A percentile compares a stretch with the other conserved stretches of the same genome.
Evolutionary conservation across 2,888 invertebrate species (phyloP).

Genomic region (Tetrapedia diversipes): DNA sequence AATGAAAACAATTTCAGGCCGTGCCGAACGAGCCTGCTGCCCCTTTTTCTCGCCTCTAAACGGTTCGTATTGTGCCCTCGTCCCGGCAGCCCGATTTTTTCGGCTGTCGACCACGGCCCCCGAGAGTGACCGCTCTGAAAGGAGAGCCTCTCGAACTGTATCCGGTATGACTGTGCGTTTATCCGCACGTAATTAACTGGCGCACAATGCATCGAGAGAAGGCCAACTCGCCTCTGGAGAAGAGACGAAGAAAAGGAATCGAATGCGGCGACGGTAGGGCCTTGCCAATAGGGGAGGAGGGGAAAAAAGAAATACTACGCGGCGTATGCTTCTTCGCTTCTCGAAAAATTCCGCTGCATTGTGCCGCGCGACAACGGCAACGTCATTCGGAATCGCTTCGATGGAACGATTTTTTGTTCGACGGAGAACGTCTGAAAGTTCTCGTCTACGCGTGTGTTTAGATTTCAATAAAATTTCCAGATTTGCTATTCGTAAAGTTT

Average conservation of each 20-base stretch:
- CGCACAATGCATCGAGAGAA: conserved; percentile 78
- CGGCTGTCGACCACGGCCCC: conserved; percentile 25
- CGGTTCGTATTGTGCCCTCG: conserved; percentile 75
- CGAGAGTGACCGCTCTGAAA: conserved; percentile 32
- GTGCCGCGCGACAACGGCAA: conserved; percentile 47
- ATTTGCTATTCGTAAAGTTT: too few species aligned
- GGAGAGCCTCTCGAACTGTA: conserved; percentile 59
- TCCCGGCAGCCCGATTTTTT: conserved; percentile 44
- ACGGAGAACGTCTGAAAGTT: conserved; percentile 19
- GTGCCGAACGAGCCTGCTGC: conserved; percentile 56
- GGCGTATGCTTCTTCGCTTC: conserved; percentile 25
- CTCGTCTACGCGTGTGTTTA: conserved; percentile 24
- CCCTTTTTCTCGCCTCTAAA: conserved; percentile 72
- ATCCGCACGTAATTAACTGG: conserved; percentile 81
- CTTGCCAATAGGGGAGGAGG: conserved; percentile 25
- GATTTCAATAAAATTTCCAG: neutral
- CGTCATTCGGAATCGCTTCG: conserved; percentile 39
- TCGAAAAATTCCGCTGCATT: conserved; percentile 69
- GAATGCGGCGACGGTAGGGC: conserved; percentile 47
- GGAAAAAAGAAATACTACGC: conserved; percentile 43
- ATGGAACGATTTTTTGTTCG: conserved; percentile 31
- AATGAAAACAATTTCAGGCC: conserved; percentile 81
- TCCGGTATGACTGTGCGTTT: conserved; percentile 80
- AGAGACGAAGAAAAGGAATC: conserved; percentile 59
- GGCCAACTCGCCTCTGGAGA: conserved; percentile 60